Conservation (phyloP, 2,888 invertebrate genomes). For the Dasysyrphus tricinctus region DNA sequence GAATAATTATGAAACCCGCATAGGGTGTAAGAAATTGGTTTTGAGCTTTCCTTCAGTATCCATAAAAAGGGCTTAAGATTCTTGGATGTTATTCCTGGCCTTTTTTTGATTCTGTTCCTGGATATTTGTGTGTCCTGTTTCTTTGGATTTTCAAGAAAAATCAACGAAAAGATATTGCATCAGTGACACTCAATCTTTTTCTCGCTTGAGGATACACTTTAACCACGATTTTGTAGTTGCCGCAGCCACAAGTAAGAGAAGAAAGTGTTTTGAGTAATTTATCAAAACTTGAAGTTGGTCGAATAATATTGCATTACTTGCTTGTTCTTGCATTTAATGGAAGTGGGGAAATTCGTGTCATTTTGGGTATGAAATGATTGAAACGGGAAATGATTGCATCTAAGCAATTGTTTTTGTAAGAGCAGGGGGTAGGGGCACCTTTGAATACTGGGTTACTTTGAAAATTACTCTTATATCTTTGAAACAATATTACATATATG, state of each 20-base stretch:
- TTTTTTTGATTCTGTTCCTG: neutral
- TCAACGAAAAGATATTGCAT: constrained; percentile 9
- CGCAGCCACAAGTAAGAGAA: constrained; percentile 30
- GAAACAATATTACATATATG: too few species aligned
- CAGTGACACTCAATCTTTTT: constrained; percentile 65
- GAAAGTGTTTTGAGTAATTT: constrained; percentile 67
- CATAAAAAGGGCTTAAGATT: constrained; percentile 50
- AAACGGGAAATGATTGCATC: constrained; percentile 25
- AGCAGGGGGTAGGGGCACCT: too few species aligned
- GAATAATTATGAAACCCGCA: constrained; percentile 65
- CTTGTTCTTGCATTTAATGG: neutral
- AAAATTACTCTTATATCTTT: too few species aligned
- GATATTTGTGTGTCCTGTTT: neutral
- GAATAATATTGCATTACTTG: constrained; percentile 29
- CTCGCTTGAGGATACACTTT: constrained; percentile 60
- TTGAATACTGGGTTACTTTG: too few species aligned
- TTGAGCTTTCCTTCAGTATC: constrained; percentile 59
- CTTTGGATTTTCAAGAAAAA: neutral
- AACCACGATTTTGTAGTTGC: constrained; percentile 26
- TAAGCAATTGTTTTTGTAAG: too few species aligned
- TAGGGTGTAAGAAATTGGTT: constrained; percentile 52
- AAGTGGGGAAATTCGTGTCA: constrained; percentile 40
- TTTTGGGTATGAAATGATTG: constrained; percentile 47
- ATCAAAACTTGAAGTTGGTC: constrained; percentile 36
- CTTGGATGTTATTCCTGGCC: neutral